Conservation (phyloP, 2,797 vertebrate species). For the Pantherophis alleghaniensis region DNA sequence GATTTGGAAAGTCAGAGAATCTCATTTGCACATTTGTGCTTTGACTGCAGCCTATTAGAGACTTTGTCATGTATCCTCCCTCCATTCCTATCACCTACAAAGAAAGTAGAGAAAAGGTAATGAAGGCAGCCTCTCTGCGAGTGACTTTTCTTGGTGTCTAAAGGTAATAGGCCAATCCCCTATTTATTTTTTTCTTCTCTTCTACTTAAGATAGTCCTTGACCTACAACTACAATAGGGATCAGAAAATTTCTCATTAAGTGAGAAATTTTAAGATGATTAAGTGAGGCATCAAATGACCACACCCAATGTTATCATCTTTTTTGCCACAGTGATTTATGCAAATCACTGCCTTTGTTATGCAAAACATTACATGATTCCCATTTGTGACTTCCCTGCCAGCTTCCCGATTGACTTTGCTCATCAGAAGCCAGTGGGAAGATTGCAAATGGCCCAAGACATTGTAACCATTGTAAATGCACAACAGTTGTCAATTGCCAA, state of each 20-base stretch:
- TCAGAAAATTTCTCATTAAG: no score
- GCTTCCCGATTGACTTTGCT: background rate
- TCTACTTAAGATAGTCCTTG: background rate
- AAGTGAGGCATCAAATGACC: background rate
- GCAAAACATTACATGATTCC: background rate
- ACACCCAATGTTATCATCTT: background rate
- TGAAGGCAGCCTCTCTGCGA: background rate
- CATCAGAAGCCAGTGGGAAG: background rate
- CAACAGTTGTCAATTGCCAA: background rate
- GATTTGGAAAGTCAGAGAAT: background rate
- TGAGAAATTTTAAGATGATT: no score
- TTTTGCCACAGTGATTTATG: background rate
- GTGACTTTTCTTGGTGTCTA: background rate
- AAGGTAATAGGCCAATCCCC: background rate
- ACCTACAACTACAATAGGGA: no score
- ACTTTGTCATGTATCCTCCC: background rate
- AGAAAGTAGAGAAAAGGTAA: background rate
- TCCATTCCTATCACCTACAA: background rate
- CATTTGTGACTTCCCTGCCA: background rate
- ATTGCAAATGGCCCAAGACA: background rate
- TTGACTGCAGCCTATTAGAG: background rate
- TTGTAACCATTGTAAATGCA: background rate
- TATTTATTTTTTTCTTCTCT: background rate
- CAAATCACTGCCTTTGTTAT: background rate
- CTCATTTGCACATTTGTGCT: background rate